Evolutionary conservation across 2,113 vertebrate genomes (phyloP), one percentile per base, ranked within the genome.

Genomic region (Anoplopoma fimbria): DNA sequence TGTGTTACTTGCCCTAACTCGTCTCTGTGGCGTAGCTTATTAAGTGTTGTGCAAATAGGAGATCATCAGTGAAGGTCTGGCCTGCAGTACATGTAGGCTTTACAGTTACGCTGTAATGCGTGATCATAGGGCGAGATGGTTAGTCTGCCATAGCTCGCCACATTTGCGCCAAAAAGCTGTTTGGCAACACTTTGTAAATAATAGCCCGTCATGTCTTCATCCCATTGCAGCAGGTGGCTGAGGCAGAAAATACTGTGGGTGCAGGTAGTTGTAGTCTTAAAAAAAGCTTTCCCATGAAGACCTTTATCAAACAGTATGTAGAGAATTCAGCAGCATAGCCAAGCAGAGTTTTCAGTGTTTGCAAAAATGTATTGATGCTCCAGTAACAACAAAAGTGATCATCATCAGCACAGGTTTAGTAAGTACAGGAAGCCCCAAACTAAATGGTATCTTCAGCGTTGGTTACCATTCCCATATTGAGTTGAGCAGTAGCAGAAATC

Each of bases 11-110:
- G 49, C 49, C 55, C 21, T n/a, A 7, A 31, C 62, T 42, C 12
- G 23, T 58, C 31, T 31, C 25, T 21, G n/a, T 17, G 51, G 42
- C 23, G 13, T 6, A 10, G 51, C 12, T 45, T 49, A 61, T 72
- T n/a, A 61, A 65, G 19, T 65, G 71, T 40, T 64, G 64, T 70
- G 53, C 78, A 64, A 78, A 45, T 61, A 78, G 69, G 57, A 77
- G 53, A 61, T 12, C 6, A 72, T 65, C 42, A 31, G 58, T 45
- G 14, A 69, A 58, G 55, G 69, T 38, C 53, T 69, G 70, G 25
- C n/a, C 57, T 45, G 21, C 21, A 31, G 42, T 9, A 12, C 36
- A 58, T 51, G 64, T 29, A 58, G 38, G 45, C 36, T 3, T 58
- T 34, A 15, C 23, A 31, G 34, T 6, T 81, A 29, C 3, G 4